Percentiles rank a stretch among this genome's conserved stretches.
Conservation (phyloP, 2,888 invertebrate species). For the Brassicogethes aeneus region DNA sequence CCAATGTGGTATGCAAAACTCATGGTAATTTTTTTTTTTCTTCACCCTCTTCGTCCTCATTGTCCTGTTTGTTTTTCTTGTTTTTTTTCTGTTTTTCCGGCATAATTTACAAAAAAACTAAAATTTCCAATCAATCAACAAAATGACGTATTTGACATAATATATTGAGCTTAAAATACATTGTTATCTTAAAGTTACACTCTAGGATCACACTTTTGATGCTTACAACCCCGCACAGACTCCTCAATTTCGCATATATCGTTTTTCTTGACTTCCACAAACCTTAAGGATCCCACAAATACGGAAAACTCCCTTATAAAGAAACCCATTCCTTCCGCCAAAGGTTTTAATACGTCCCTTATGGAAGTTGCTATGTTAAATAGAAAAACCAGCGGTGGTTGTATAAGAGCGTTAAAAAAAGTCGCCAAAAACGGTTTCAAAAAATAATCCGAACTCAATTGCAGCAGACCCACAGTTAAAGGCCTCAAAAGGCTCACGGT, state of each 20-base stretch:
- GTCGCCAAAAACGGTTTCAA: conserved; percentile 57
- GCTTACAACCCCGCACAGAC: no score
- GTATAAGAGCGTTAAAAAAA: conserved; percentile 55
- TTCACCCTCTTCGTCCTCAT: background rate
- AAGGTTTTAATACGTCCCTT: conserved; percentile 52
- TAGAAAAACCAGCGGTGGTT: conserved; percentile 56
- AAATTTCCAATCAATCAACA: no score
- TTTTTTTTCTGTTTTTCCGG: background rate
- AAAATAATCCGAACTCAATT: conserved; percentile 57
- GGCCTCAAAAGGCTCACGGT: conserved; percentile 51
- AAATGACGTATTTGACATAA: no score
- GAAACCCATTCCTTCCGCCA: conserved; percentile 48
- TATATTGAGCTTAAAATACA: no score
- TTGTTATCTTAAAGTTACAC: no score
- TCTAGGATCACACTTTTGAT: no score
- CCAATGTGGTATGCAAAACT: background rate
- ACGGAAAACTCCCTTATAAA: conserved; percentile 43
- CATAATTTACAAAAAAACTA: no score
- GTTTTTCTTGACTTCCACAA: conserved; percentile 41
- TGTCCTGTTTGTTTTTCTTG: background rate
- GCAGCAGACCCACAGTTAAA: conserved; percentile 50
- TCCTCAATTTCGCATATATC: no score
- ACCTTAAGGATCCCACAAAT: conserved; percentile 40
- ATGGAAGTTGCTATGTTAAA: conserved; percentile 53
- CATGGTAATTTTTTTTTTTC: background rate